Evolutionary conservation across 2,888 invertebrate genomes (phyloP).

Genomic region (Cetonia aurata): DNA sequence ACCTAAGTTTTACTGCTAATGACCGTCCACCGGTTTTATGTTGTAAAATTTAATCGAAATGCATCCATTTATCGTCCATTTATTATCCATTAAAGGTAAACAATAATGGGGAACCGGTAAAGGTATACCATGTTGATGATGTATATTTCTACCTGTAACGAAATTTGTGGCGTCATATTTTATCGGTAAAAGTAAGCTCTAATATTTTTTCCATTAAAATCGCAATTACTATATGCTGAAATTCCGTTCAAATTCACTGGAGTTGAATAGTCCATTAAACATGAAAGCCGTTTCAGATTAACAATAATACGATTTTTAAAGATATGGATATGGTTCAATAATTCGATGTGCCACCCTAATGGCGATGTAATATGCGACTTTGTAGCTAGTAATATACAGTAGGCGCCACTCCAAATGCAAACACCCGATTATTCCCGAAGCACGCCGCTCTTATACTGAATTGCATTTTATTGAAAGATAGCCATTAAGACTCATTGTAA

Average conservation of each 20-base stretch:
- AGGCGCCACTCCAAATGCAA: too few species aligned
- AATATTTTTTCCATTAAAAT: conserved; percentile 28
- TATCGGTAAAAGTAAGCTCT: conserved; percentile 20
- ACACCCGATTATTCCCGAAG: too few species aligned
- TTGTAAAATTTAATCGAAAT: conserved; percentile 28
- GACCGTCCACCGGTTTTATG: conserved; percentile 14
- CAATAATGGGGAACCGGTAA: conserved; percentile 19
- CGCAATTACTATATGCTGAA: conserved; percentile 9
- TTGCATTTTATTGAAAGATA: too few species aligned
- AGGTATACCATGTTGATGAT: conserved; percentile 20
- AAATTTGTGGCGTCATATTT: conserved; percentile 13
- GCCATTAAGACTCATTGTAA: too few species aligned
- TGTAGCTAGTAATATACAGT: too few species aligned
- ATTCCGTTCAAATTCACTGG: neutral
- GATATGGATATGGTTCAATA: too few species aligned
- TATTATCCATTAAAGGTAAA: conserved; percentile 40
- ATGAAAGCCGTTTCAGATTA: neutral
- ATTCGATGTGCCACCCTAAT: too few species aligned
- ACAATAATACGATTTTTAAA: neutral
- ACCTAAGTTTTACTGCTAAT: conserved; percentile 36
- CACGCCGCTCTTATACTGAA: too few species aligned
- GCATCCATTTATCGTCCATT: conserved; percentile 30
- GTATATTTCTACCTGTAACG: conserved; percentile 18
- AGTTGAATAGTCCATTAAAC: neutral
- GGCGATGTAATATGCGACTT: too few species aligned